Evolutionary conservation across 1,140 invertebrate genomes (phyloP), one percentile per base, ranked within the genome.

Genomic region (Zaprionus taronus): DNA sequence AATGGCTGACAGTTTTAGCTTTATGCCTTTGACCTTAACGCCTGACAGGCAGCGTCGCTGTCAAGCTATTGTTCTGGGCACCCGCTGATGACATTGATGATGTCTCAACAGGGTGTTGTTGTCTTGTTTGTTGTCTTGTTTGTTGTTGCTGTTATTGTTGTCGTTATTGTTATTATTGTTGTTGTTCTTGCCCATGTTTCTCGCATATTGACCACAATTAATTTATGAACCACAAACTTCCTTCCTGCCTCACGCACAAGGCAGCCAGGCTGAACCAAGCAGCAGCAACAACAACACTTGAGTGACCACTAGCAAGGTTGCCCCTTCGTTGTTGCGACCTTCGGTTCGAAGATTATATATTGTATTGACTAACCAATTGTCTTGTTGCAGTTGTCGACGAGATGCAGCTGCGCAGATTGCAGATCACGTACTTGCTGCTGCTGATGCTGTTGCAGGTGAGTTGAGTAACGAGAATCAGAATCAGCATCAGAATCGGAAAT

Each of bases 21-120:
- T 89, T 90, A 90, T 90, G 85, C 79, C 81, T 90, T 91, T 85
- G 79, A 90, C 85, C 85, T 90, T 90, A 90, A 85, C 72, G 85
- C 47, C 84, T 81, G 84, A 81, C 80, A 76, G 64, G 62, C 72
- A 55, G 56, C 55, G 60, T 55, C 53, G 62, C 64, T 49, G 61
- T 5, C 7, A 72, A 51, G 57, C 55, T 34, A 74, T 80, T 71
- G 77, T 79, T 79, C 72, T 79, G 67, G 22, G 28, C 63, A 4
- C 3, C 7, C 36, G 3, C 20, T 51, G 61, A 24, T 66, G 72
- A 74, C 76, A 76, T 60, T 76, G 73, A 62, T 69, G 34, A 28
- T 63, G 57, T 56, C 41, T 61, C 34, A 22, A 49, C 38, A 44
- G 56, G 72, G 38, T 64, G 60, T 51, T 80, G 71, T 71, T 75